Evolutionary conservation across 2,113 vertebrate species (phyloP).

Genomic region (Mormyrus iriodes): DNA sequence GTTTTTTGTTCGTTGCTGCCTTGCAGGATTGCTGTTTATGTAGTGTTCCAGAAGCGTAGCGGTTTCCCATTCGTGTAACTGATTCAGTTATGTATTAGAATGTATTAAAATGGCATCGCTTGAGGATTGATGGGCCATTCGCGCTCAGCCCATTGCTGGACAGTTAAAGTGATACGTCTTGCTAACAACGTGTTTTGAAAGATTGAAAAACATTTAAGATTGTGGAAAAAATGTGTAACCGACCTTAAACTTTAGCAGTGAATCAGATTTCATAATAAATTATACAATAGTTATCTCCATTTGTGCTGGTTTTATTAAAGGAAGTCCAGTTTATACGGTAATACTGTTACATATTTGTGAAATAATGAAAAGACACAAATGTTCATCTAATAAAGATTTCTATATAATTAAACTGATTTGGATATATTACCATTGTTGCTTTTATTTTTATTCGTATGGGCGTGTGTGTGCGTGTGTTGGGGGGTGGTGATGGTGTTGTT

Average conservation of each 20-base stretch:
- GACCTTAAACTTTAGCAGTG: background rate
- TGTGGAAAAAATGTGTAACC: background rate
- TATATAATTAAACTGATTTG: background rate
- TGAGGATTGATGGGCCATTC: background rate
- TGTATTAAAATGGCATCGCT: background rate
- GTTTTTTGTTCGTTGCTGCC: background rate
- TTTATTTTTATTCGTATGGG: background rate
- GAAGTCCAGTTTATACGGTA: background rate
- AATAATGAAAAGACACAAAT: background rate
- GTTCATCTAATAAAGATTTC: background rate
- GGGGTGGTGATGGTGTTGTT: background rate
- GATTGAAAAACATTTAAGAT: background rate
- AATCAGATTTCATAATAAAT: background rate
- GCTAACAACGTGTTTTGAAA: background rate
- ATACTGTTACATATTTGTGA: background rate
- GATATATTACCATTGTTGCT: background rate
- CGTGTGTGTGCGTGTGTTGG: background rate
- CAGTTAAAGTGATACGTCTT: background rate
- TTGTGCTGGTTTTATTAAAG: background rate
- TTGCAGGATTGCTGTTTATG: background rate
- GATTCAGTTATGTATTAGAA: background rate
- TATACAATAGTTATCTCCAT: background rate
- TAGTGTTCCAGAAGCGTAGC: background rate
- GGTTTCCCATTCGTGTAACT: background rate
- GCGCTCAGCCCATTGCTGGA: background rate